phyloP scores from a whole-genome alignment of 2,888 invertebrate genomes.

The Napeogenes inachia region DNA sequence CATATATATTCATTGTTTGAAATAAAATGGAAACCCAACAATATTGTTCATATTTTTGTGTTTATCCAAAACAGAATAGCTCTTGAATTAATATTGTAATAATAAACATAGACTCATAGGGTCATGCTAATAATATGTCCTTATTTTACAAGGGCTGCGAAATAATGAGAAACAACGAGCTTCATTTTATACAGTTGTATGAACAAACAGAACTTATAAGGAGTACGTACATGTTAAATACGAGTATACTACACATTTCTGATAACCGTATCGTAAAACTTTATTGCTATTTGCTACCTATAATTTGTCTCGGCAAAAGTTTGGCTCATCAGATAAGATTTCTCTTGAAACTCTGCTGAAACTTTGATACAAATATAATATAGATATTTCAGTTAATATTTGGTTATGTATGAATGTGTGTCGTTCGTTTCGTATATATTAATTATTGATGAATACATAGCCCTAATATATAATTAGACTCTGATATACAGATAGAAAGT shows the following conservation, averaged over 20 bases:
- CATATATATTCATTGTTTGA: background rate
- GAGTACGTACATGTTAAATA: slow-evolving; percentile 51
- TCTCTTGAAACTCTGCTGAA: slow-evolving; percentile 29
- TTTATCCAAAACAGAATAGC: background rate
- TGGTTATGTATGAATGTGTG: slow-evolving; percentile 14
- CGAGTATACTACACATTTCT: slow-evolving; percentile 48
- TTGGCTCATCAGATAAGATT: slow-evolving; percentile 58
- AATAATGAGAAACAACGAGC: slow-evolving; percentile 55
- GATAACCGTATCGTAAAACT: slow-evolving; percentile 72
- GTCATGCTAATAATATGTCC: slow-evolving; percentile 40
- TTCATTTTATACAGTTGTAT: slow-evolving; percentile 51
- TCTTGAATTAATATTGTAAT: slow-evolving; percentile 5
- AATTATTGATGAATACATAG: background rate
- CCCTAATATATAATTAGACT: background rate
- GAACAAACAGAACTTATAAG: slow-evolving; percentile 45
- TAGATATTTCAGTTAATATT: slow-evolving; percentile 20
- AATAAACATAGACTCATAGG: slow-evolving; percentile 18
- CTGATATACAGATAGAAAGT: background rate
- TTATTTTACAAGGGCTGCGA: slow-evolving; percentile 52
- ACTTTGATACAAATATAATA: slow-evolving; percentile 18
- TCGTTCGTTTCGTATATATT: background rate
- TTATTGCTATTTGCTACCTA: slow-evolving; percentile 57
- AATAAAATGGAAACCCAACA: too few relatives aligned
- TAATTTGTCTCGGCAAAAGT: slow-evolving; percentile 66
- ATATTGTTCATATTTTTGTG: too few relatives aligned